Percentiles rank a stretch among this genome's conserved stretches.
Evolutionary conservation across 2,888 invertebrate genomes (phyloP).

Genomic region (Chymomyza procnemis): DNA sequence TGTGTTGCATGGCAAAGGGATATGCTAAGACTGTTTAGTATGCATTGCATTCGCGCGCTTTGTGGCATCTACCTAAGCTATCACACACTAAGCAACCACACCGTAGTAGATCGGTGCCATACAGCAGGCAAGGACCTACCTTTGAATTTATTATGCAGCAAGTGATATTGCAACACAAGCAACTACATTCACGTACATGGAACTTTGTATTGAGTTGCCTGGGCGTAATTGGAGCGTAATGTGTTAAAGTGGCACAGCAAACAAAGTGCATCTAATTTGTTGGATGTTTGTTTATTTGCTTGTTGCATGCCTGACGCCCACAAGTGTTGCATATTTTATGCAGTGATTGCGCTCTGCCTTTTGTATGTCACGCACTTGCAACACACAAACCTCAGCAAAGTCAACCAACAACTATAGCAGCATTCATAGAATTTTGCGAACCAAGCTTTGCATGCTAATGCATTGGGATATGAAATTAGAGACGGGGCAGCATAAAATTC

Average conservation of each 20-base stretch:
- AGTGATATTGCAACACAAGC: conserved; percentile 40
- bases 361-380: neutral
- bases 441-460: neutral
- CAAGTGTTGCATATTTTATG: conserved; percentile 61
- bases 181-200: neutral
- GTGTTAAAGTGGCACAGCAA: conserved; percentile 63
- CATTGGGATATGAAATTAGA: neutral
- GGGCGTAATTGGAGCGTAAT: conserved; percentile 68
- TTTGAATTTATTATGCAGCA: conserved; percentile 64
- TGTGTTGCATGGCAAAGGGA: neutral
- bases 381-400: neutral
- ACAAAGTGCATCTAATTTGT: conserved; percentile 60
- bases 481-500: neutral
- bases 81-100: conserved; percentile 11
- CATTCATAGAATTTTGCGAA: neutral
- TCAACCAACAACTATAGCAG: neutral
- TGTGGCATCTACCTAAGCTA: conserved; percentile 41
- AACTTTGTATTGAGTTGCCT: neutral
- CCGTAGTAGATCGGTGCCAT: neutral
- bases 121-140: conserved; percentile 34
- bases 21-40: conserved; percentile 46
- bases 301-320: conserved; percentile 12
- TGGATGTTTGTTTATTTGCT: conserved; percentile 18
- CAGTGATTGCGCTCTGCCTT: neutral
- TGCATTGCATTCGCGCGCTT: conserved; percentile 61